A percentile compares a stretch with the other conserved stretches of the same genome.
Evolutionary conservation across 2,888 invertebrate genomes (phyloP).

Genomic region (Siphlonurus alternatus): DNA sequence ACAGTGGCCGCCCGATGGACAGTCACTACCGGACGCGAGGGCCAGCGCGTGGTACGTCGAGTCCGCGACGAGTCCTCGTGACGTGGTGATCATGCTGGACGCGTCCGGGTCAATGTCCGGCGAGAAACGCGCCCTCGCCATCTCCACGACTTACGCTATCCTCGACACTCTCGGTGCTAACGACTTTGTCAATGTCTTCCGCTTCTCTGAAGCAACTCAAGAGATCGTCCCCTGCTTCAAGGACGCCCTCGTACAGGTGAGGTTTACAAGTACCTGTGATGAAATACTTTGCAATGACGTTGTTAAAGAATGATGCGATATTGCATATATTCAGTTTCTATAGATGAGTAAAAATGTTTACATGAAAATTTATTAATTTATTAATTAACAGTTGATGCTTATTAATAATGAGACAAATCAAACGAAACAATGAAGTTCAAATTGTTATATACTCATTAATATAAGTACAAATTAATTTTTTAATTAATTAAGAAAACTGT

Average conservation of each 20-base stretch:
- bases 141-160: conserved; percentile 73
- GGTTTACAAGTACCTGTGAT: not conserved
- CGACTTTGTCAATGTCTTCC: conserved; percentile 90
- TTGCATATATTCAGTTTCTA: not conserved
- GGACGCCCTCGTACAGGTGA: conserved; percentile 72
- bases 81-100: conserved; percentile 82
- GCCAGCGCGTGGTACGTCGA: conserved; percentile 32
- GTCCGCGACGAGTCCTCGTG: conserved; percentile 41
- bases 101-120: conserved; percentile 75
- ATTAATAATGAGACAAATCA: no score
- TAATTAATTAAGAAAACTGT: no score
- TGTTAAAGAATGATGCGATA: not conserved
- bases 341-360: no score
- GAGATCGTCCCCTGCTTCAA: conserved; percentile 83
- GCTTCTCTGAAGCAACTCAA: conserved; percentile 67
- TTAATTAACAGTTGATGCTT: no score
- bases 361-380: no score
- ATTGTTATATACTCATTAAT: not conserved
- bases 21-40: not conserved
- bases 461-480: not conserved
- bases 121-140: conserved; percentile 68
- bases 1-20: not conserved
- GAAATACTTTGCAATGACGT: conserved; percentile 17
- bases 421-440: no score
- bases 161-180: conserved; percentile 91